These are phyloP conservation scores for Spermophilus dauricus DNA, from an alignment of 2,113 vertebrate species.

Conservation along the genomic window DNA sequence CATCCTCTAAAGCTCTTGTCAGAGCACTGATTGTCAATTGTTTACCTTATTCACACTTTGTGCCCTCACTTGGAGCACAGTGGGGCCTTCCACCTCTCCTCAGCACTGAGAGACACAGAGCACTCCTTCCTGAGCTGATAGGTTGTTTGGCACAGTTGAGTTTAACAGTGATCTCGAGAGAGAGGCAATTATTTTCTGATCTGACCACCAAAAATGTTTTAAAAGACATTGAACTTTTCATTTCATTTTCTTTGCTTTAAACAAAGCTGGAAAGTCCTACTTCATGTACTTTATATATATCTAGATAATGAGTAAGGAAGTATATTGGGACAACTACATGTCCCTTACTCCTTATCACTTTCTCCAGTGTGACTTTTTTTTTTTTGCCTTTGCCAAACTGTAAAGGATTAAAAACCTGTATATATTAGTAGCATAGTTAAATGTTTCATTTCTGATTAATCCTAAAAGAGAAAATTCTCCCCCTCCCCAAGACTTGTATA, in stretches of 20 bases:
- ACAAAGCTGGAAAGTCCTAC: not conserved
- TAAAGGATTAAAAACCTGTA: not conserved
- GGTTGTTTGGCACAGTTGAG: not conserved
- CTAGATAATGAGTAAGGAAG: not conserved
- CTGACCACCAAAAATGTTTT: not conserved
- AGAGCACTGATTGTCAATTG: too few relatives aligned
- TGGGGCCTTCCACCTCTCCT: not conserved
- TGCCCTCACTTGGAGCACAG: not conserved
- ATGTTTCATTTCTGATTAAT: constrained; percentile 7
- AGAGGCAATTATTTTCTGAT: not conserved
- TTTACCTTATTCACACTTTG: not conserved
- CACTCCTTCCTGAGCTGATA: not conserved
- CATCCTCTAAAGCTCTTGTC: not conserved
- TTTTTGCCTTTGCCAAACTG: not conserved
- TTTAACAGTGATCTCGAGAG: not conserved
- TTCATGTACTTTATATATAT: not conserved
- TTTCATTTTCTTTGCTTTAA: not conserved
- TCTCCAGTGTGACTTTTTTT: not conserved
- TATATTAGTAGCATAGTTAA: not conserved
- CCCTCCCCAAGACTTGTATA: not conserved
- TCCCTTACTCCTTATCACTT: not conserved
- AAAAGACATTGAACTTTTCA: not conserved
- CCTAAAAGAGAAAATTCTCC: not conserved
- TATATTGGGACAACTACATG: not conserved
- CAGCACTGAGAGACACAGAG: not conserved